Evolutionary conservation across 2,113 vertebrate genomes (phyloP), one percentile per base, ranked within the genome.

Genomic region (Rhinoderma darwinii): DNA sequence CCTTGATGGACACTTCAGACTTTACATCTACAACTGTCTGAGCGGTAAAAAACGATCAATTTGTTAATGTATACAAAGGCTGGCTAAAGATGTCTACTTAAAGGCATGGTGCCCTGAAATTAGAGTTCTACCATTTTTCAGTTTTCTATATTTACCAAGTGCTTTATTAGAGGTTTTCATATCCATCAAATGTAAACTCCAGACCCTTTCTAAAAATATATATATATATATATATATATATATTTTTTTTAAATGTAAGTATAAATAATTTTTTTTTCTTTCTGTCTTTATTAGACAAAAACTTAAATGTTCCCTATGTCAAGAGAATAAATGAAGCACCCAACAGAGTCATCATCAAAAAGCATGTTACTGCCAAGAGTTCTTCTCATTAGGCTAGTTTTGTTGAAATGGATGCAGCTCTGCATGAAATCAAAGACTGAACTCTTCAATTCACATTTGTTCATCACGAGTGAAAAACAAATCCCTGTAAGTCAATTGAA

Each of bases 351-450:
- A 84, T 76, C 54, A 76, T 25, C 30, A 76, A 76, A 84, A 61
- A 41, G 51, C 73, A 76, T 76, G 18, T 61, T 76, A 56, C 27
- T 84, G 66, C 39, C 73, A 84, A 76, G 73, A 76, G 27, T 76
- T 63, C 39, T 59, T 76, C 54, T 84, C 39, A 84, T 84, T 84
- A 61, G n/a, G 25, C 51, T 75, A 76, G 51, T 76, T 76, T 84
- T 44, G 22, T 59, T 83, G 15, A 84, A 56, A 59, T 72, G 35
- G 22, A 76, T 76, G n/a, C 54, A 59, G 70, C 68, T 74, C 83
- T 84, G 68, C 68, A 59, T 84, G 44, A 84, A 75, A 74, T 41
- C 51, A 84, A 84, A 59, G 83, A 61, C n/a, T 44, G 27, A 61
- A 44, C 73, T 41, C n/a, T 84, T 76, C 72, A 61, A 41, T 63